These are phyloP conservation scores for Penaeus monodon DNA, from an alignment of 2,888 invertebrate species.

Conservation along the genomic window DNA sequence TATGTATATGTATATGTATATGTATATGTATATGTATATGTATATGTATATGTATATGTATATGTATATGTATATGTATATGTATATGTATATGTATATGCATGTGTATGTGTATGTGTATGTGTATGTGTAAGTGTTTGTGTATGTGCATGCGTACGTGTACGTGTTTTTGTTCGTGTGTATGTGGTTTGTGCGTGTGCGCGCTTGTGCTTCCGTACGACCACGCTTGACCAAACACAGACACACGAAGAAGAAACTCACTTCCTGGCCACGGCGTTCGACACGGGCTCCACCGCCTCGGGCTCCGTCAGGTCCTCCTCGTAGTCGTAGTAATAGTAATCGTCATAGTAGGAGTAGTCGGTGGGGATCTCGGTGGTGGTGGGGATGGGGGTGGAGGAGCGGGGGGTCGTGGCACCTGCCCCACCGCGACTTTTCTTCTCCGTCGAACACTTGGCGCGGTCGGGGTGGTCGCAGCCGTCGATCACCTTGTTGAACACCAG, in stretches of 20 bases:
- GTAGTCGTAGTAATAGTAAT: constrained; percentile 34
- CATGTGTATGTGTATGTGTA: no score
- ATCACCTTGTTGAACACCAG: constrained; percentile 91
- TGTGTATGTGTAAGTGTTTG: no score
- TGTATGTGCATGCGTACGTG: no score
- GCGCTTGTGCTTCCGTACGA: no score
- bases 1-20: neutral
- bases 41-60: no score
- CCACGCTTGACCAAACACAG: no score
- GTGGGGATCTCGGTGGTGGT: constrained; percentile 55
- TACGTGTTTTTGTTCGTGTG: no score
- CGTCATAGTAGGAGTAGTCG: constrained; percentile 47
- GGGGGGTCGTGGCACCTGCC: constrained; percentile 35
- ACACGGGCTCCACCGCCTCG: neutral
- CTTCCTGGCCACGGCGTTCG: constrained; percentile 25
- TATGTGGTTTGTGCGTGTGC: no score
- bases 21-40: no score
- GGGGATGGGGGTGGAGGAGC: constrained; percentile 50
- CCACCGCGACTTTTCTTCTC: constrained; percentile 71
- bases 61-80: no score
- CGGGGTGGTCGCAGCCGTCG: constrained; percentile 91
- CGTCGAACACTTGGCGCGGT: constrained; percentile 82
- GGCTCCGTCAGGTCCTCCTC: constrained; percentile 8
- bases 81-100: no score
- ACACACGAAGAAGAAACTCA: neutral